Evolutionary conservation across 2,888 invertebrate genomes (phyloP).

Genomic region (Cremastinae sp.): DNA sequence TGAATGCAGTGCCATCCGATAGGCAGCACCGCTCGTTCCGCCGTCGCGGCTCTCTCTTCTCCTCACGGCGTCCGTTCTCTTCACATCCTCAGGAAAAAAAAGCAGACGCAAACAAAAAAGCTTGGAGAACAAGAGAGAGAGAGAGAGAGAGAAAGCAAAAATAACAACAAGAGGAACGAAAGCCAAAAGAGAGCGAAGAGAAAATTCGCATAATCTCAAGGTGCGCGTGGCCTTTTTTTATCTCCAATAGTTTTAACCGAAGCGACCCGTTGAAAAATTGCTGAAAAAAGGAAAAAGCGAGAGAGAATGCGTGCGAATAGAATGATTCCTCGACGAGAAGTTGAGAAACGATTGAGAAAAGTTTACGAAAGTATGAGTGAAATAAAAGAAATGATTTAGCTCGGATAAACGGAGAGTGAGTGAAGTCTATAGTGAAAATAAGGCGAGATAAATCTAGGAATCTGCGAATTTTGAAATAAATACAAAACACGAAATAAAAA

Average conservation of each 20-base stretch:
- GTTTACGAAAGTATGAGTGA: neutral
- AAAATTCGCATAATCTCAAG: conserved; percentile 52
- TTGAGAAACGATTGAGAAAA: too few species aligned
- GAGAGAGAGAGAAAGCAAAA: neutral
- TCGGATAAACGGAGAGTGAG: neutral
- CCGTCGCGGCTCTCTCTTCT: conserved; percentile 66
- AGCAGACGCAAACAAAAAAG: conserved; percentile 29
- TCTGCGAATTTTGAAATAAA: neutral
- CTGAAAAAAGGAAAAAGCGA: conserved; percentile 11
- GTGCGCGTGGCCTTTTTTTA: conserved; percentile 54
- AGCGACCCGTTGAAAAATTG: conserved; percentile 6
- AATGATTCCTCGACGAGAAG: too few species aligned
- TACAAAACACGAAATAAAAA: neutral
- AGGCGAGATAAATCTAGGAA: neutral
- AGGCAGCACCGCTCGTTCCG: conserved; percentile 75
- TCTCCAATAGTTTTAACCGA: conserved; percentile 47
- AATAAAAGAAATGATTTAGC: too few species aligned
- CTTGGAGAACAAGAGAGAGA: conserved; percentile 16
- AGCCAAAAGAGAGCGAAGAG: neutral
- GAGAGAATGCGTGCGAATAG: neutral
- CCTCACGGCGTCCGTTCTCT: conserved; percentile 60
- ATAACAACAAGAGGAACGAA: conserved; percentile 2
- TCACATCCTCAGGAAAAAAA: conserved; percentile 48
- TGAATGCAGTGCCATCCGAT: conserved; percentile 76
- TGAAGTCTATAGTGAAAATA: neutral